Conservation (phyloP, 2,113 vertebrate genomes). For the Raja brachyura region DNA sequence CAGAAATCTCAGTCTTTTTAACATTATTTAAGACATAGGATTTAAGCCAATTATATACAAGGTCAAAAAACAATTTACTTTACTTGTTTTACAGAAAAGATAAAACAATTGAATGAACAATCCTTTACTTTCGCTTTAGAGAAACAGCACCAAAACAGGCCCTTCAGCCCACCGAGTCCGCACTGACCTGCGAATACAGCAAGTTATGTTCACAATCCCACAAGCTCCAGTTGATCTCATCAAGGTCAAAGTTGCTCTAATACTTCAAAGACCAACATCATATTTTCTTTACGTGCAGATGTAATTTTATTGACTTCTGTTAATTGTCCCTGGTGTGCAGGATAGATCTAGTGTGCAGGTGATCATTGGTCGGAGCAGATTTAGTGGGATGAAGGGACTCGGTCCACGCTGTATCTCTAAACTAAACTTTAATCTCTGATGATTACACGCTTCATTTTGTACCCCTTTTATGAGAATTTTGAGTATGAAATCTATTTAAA, state of each 20-base stretch:
- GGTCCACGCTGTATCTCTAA: too few species aligned
- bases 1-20: background rate
- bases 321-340: too few species aligned
- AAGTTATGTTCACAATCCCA: background rate
- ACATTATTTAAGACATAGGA: constrained; percentile 22
- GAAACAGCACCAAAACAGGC: too few species aligned
- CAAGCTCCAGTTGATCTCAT: background rate
- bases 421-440: background rate
- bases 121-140: too few species aligned
- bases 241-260: background rate
- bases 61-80: background rate
- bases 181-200: too few species aligned
- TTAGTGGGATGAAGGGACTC: too few species aligned
- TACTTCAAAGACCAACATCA: background rate
- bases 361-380: too few species aligned
- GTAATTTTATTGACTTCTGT: too few species aligned
- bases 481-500: background rate
- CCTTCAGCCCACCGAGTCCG: too few species aligned
- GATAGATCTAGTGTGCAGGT: too few species aligned
- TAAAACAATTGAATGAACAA: background rate
- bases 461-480: background rate
- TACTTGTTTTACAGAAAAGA: background rate
- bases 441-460: background rate
- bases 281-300: background rate
- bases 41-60: too few species aligned